These are phyloP conservation scores for Neomorphus geoffroyi DNA, from an alignment of 2,797 vertebrate genomes.

Conservation along the genomic window DNA sequence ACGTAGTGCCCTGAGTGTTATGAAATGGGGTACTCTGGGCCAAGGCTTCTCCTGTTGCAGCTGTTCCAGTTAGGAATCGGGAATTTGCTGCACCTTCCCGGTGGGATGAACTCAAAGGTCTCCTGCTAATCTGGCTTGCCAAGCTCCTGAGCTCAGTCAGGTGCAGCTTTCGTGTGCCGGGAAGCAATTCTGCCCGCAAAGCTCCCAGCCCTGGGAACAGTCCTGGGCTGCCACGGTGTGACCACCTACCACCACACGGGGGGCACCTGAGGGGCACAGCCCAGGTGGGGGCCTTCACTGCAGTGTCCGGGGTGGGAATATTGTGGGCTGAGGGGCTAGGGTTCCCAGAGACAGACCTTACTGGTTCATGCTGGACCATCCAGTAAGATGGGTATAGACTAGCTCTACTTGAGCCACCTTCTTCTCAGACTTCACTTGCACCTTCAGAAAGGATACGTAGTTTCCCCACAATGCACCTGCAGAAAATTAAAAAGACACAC, in stretches of 20 bases:
- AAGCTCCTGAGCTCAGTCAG: not conserved
- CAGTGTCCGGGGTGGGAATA: not conserved
- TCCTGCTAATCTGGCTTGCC: not conserved
- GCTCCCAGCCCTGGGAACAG: rapidly evolving
- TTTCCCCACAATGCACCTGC: not conserved
- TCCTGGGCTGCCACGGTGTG: not conserved
- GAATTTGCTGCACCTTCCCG: not conserved
- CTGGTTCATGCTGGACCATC: not conserved
- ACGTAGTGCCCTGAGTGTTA: rapidly evolving
- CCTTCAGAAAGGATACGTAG: not conserved
- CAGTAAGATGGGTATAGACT: too few relatives aligned
- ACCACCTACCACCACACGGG: not conserved
- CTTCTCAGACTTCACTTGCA: not conserved
- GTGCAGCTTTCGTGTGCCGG: rapidly evolving
- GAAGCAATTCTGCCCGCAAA: not conserved
- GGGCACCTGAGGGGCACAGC: rapidly evolving
- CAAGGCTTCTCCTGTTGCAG: not conserved
- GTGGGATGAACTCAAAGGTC: not conserved
- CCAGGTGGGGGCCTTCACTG: not conserved
- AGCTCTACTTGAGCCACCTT: not conserved
- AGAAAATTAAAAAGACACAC: not conserved
- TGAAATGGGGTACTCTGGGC: not conserved
- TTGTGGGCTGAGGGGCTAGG: rapidly evolving
- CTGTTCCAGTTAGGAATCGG: not conserved
- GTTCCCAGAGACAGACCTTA: not conserved